Base-by-base conservation (phyloP, 2,113 vertebrate genomes). In the Sapayoa aenigma region DNA sequence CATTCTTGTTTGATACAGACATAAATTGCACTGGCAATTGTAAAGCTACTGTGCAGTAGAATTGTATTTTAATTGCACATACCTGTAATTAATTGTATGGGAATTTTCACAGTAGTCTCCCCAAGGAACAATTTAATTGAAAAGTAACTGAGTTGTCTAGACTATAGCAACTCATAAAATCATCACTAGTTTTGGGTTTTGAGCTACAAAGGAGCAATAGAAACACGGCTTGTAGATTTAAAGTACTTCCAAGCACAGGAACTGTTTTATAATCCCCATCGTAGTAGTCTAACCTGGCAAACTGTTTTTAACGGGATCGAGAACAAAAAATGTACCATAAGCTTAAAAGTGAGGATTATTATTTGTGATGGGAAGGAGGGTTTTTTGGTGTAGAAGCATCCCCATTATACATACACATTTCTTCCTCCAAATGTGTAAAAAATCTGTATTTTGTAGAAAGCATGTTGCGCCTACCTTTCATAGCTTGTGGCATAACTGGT, bases 71-170 rank as follows among this genome's bases (percentile, higher is more conserved):
- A 44, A 96, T 95, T 94, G 94, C 95, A 68, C 49, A 50, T 94
- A 93, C 96, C 96, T 94, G 93, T 97, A 96, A 97, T 97, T 97
- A 97, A 95, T 88, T 94, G 92, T 71, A 93, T 87, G 95, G 97
- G 96, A 96, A 94, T 96, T 97, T 98, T 96, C 96, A 94, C 96
- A 95, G 97, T 71, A 84, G 56, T 89, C 60, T 97, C 96, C 97
- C 96, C 47, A 78, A 93, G 97, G 97, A 97, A 80, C 94, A 84
- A 65, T 98, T 97, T 97, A 78, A 95, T 84, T 96, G 95, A 95
- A 98, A 97, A 97, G 95, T 91, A 95, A 96, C 95, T 12, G 12
- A 96, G 94, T 97, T 97, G 97, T 98, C 97, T 97, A 97, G 97
- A 97, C 97, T 90, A 28, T 58, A 82, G 85, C 94, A 93, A 95